These are phyloP conservation scores for Brienomyrus brachyistius DNA, from an alignment of 2,113 vertebrate genomes.

Conservation along the genomic window DNA sequence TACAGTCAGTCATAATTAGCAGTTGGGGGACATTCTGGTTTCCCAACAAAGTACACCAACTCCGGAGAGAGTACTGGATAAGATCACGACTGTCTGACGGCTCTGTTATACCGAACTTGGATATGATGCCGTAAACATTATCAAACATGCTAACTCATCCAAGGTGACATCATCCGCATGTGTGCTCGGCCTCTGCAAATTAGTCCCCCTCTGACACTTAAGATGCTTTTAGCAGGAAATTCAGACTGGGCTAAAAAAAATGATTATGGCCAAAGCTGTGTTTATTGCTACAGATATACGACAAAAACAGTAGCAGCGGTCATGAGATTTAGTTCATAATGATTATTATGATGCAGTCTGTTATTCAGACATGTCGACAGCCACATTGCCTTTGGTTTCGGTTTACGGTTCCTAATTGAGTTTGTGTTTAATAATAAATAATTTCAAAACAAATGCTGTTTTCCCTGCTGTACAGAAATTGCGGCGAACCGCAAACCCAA, in stretches of 20 bases:
- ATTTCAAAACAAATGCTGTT: neutral
- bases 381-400: neutral
- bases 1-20: neutral
- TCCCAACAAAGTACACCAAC: neutral
- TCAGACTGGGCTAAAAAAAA: neutral
- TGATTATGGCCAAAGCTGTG: neutral
- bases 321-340: neutral
- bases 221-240: neutral
- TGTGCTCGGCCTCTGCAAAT: neutral
- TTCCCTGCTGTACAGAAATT: neutral
- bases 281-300: neutral
- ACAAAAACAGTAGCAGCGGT: neutral
- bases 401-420: neutral
- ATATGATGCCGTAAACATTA: neutral
- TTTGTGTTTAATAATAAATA: neutral
- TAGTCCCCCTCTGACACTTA: neutral
- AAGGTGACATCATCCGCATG: neutral
- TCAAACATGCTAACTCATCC: neutral
- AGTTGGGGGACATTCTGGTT: neutral
- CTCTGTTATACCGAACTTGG: neutral
- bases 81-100: neutral
- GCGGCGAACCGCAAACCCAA: neutral
- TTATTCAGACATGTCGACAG: neutral
- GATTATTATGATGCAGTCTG: neutral
- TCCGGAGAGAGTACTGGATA: neutral